These are phyloP conservation scores for Azorinus chamasolen DNA, from an alignment of 2,888 invertebrate species.

Conservation along the genomic window DNA sequence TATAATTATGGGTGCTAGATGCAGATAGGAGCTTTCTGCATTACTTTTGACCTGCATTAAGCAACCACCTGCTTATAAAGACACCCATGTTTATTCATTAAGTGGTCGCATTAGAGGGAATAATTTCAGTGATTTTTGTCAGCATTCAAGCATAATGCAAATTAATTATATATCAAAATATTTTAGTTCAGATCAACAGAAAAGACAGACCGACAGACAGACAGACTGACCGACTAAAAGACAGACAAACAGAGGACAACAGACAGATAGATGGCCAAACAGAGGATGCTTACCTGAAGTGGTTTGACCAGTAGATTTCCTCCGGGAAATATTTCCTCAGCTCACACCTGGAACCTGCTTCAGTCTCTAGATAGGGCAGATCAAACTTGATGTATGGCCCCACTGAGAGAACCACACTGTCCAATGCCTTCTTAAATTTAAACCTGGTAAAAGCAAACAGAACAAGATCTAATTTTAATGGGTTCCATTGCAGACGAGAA, in stretches of 20 bases:
- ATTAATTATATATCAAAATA: too few relatives aligned
- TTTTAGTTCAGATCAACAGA: too few relatives aligned
- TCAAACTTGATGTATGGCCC: slow-evolving; percentile 95
- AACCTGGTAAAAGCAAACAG: slow-evolving; percentile 29
- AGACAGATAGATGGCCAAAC: background rate
- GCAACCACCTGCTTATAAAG: too few relatives aligned
- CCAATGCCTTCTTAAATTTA: slow-evolving; percentile 91
- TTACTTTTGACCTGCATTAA: too few relatives aligned
- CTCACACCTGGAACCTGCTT: slow-evolving; percentile 91
- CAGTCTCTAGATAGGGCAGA: slow-evolving; percentile 95
- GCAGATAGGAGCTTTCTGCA: too few relatives aligned
- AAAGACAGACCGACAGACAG: background rate
- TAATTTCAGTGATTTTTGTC: too few relatives aligned
- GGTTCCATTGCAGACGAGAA: too few relatives aligned
- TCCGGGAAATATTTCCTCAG: slow-evolving; percentile 91
- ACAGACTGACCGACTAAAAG: too few relatives aligned
- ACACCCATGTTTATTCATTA: too few relatives aligned
- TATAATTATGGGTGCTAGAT: too few relatives aligned
- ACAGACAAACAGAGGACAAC: background rate
- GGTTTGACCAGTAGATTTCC: slow-evolving; percentile 90
- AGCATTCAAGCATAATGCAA: too few relatives aligned
- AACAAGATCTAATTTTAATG: background rate
- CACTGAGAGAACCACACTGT: slow-evolving; percentile 92
- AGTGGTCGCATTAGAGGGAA: too few relatives aligned
- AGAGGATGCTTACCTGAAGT: slow-evolving; percentile 67